A percentile compares a stretch with the other conserved stretches of the same genome.
phyloP scores from a whole-genome alignment of 1,140 invertebrate species.

The Lethrus apterus region DNA sequence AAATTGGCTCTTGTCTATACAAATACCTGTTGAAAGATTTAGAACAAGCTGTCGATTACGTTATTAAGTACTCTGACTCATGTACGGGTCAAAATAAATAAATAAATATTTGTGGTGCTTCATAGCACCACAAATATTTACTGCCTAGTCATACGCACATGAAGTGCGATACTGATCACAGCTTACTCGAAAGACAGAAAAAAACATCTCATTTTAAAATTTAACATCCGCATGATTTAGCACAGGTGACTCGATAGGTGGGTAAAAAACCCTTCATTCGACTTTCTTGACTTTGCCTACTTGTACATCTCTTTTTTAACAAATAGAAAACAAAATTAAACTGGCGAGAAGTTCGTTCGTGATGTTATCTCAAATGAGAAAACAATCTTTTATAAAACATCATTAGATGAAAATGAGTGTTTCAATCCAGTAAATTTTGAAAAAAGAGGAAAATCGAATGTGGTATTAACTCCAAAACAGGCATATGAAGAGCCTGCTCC shows the following conservation, averaged over 20 bases:
- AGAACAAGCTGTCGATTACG: constrained; percentile 25
- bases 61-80: constrained; percentile 35
- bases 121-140: neutral
- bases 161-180: constrained; percentile 16
- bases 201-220: constrained; percentile 10
- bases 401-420: constrained; percentile 2
- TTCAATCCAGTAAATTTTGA: constrained; percentile 12
- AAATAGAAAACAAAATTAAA: constrained; percentile 13
- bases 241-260: constrained; percentile 10
- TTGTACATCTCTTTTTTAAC: constrained; percentile 6
- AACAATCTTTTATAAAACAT: constrained; percentile 8
- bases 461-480: constrained; percentile 4
- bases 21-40: constrained; percentile 33
- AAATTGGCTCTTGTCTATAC: constrained; percentile 13
- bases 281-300: constrained; percentile 16
- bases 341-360: constrained; percentile 9
- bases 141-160: constrained; percentile 14
- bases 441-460: constrained; percentile 6
- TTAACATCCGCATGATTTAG: constrained; percentile 15
- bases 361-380: constrained; percentile 5
- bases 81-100: constrained; percentile 40
- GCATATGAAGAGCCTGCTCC: constrained; percentile 2
- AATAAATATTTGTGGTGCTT: constrained; percentile 7
- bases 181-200: constrained; percentile 14
- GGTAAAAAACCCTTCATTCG: constrained; percentile 12